Percentiles rank a stretch among this genome's conserved stretches.
Evolutionary conservation across 53 echinoderm and acorn worm genomes (phyloP).

Genomic region (Echinarachnius parma): DNA sequence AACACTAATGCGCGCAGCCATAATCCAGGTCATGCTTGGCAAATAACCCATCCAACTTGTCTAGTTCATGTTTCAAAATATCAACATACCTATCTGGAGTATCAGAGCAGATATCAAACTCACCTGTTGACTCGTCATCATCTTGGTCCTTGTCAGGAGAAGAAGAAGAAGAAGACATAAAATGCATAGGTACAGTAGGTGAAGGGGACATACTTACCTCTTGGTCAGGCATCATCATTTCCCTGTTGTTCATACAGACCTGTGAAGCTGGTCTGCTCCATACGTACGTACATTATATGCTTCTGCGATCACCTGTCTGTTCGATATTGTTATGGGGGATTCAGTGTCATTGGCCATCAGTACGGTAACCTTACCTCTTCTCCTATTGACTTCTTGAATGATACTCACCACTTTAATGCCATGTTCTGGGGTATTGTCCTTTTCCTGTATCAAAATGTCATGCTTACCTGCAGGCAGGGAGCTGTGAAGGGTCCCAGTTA

Average conservation of each 20-base stretch:
- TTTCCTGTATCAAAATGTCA: neutral
- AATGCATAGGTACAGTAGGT: too few species aligned
- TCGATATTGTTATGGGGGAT: neutral
- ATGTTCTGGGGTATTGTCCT: neutral
- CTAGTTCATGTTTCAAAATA: neutral
- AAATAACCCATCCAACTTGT: constrained; percentile 7
- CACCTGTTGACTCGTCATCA: neutral
- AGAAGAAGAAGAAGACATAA: neutral
- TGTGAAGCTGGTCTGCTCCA: constrained; percentile 1
- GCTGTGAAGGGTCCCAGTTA: neutral
- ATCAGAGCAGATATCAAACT: neutral
- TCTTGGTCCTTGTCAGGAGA: neutral
- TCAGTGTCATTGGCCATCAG: neutral
- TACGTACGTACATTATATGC: neutral
- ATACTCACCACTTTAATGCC: neutral
- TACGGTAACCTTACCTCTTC: neutral
- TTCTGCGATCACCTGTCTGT: constrained; percentile 3
- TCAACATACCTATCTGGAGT: neutral
- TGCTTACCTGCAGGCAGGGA: neutral
- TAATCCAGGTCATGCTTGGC: constrained; percentile 14
- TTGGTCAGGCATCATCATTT: neutral
- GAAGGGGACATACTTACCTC: neutral
- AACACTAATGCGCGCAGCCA: neutral
- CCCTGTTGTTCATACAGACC: neutral
- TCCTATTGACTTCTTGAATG: neutral